phyloP scores from a whole-genome alignment of 2,888 invertebrate genomes.

The Acrobeloides nanus region DNA sequence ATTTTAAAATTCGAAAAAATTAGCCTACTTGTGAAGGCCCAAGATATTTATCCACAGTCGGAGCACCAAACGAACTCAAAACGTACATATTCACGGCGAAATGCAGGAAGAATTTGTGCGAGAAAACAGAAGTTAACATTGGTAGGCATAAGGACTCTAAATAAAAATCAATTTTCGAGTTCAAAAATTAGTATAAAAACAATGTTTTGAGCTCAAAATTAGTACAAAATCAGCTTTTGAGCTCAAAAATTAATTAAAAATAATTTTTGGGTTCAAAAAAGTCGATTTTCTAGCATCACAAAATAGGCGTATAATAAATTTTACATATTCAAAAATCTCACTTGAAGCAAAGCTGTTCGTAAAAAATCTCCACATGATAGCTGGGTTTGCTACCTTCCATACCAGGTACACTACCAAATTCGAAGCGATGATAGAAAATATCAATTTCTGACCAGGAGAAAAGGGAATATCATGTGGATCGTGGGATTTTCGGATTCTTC shows the following conservation, averaged over 20 bases:
- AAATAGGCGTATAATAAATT: background rate
- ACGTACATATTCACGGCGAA: conserved; percentile 92
- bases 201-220: background rate
- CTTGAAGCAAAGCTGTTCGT: conserved; percentile 46
- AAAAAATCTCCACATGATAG: conserved; percentile 47
- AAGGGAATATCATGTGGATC: conserved; percentile 11
- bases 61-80: conserved; percentile 71
- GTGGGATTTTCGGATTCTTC: conserved; percentile 3
- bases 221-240: no score
- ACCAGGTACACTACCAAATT: conserved; percentile 26
- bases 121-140: conserved; percentile 88
- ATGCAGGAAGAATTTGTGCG: conserved; percentile 79
- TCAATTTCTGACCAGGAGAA: conserved; percentile 28
- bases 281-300: background rate
- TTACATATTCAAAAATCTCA: conserved; percentile 13
- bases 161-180: conserved; percentile 26
- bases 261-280: background rate
- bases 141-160: conserved; percentile 71
- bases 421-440: conserved; percentile 17
- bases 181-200: conserved; percentile 8
- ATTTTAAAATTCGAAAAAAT: conserved; percentile 12
- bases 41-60: conserved; percentile 36
- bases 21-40: conserved; percentile 35
- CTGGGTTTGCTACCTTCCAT: conserved; percentile 36
- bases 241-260: conserved; percentile 2